These are phyloP conservation scores for Rhipidura dahli DNA, from an alignment of 2,113 vertebrate species.

Conservation along the genomic window DNA sequence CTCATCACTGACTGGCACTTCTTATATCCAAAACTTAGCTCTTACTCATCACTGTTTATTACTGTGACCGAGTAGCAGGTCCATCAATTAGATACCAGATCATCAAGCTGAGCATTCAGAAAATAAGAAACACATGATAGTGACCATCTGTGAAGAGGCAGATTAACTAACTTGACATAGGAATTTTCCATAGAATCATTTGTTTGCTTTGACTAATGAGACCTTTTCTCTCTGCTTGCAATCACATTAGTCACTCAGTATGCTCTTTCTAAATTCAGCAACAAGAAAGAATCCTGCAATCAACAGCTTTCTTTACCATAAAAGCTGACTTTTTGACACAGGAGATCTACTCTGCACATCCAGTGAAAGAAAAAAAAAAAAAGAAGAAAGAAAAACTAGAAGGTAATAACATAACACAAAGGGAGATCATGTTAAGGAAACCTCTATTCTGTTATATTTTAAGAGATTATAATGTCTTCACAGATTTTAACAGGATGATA, in stretches of 20 bases:
- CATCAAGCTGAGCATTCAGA: background rate
- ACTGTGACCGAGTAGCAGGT: background rate
- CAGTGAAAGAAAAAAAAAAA: background rate
- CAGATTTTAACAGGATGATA: background rate
- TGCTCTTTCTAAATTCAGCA: constrained; percentile 28
- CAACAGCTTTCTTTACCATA: background rate
- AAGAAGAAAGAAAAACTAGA: background rate
- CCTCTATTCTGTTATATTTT: background rate
- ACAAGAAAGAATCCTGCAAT: background rate
- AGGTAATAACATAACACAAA: background rate
- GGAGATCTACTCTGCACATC: background rate
- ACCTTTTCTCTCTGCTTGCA: constrained; percentile 25
- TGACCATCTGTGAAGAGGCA: background rate
- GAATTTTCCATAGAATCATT: constrained; percentile 35
- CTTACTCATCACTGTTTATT: background rate
- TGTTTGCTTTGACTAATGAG: constrained; percentile 21
- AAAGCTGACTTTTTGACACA: background rate
- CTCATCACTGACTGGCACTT: background rate
- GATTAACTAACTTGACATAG: background rate
- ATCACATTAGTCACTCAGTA: constrained; percentile 22
- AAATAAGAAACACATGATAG: background rate
- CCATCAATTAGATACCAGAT: background rate
- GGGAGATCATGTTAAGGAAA: background rate
- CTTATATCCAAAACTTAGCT: background rate
- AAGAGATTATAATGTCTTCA: background rate